Evolutionary conservation across 1,140 invertebrate species (phyloP).

Genomic region (Colletes latitarsis): DNA sequence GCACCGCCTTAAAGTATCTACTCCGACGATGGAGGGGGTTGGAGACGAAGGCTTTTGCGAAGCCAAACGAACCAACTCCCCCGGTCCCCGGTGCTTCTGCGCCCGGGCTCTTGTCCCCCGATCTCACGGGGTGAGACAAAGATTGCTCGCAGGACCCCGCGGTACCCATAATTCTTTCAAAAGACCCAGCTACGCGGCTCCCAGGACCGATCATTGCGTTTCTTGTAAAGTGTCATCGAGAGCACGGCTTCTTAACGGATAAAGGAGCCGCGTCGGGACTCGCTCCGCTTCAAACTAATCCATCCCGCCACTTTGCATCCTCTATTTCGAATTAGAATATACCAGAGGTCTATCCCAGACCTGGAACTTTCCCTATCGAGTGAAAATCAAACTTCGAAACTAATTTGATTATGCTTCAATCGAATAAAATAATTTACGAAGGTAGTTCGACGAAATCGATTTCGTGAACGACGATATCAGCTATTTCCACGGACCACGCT

Average conservation of each 20-base stretch:
- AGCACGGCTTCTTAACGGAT: slow-evolving; percentile 19
- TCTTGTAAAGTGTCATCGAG: slow-evolving; percentile 58
- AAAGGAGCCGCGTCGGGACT: slow-evolving; percentile 34
- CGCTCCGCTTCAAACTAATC: slow-evolving; percentile 15
- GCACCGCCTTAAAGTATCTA: slow-evolving; percentile 76
- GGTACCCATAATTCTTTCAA: slow-evolving; percentile 64
- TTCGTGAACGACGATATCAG: no score
- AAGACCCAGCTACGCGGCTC: slow-evolving; percentile 18
- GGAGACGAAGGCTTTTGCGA: slow-evolving; percentile 25
- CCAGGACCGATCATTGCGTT: slow-evolving; percentile 58
- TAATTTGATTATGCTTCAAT: no score
- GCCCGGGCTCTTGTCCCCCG: not conserved
- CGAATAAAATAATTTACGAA: no score
- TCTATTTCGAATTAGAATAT: not conserved
- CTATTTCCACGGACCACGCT: no score
- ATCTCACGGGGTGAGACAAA: slow-evolving; percentile 59
- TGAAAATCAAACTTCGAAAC: no score
- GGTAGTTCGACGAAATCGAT: no score
- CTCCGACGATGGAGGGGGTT: slow-evolving; percentile 45
- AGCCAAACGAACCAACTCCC: slow-evolving; percentile 69
- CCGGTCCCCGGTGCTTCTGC: slow-evolving; percentile 40
- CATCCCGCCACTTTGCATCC: slow-evolving; percentile 23
- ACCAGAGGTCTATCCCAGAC: no score
- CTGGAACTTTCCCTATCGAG: no score
- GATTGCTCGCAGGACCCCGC: slow-evolving; percentile 47